These are phyloP conservation scores for Melanophora roralis DNA, from an alignment of 2,888 invertebrate genomes.

Conservation along the genomic window DNA sequence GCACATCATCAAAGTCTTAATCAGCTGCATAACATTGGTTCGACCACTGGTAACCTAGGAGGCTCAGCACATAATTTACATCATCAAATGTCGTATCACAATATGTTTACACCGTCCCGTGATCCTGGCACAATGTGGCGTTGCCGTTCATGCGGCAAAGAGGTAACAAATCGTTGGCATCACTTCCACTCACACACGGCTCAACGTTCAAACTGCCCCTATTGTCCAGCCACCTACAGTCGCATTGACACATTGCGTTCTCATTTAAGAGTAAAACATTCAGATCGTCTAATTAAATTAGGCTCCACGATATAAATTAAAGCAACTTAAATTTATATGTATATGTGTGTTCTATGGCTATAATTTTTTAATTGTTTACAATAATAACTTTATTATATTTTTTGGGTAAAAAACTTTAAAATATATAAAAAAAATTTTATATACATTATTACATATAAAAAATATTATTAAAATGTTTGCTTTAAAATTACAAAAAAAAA, in stretches of 20 bases:
- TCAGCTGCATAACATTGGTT: conserved; percentile 66
- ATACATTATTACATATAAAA: too few relatives aligned
- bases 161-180: conserved; percentile 92
- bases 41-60: conserved; percentile 65
- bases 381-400: too few relatives aligned
- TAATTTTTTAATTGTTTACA: conserved; percentile 41
- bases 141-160: conserved; percentile 89
- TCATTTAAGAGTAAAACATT: conserved; percentile 88
- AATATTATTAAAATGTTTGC: conserved; percentile 6
- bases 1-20: conserved; percentile 67
- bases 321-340: background rate
- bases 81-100: conserved; percentile 85
- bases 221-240: conserved; percentile 91
- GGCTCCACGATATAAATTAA: conserved; percentile 73
- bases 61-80: conserved; percentile 73
- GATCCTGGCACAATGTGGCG: conserved; percentile 87
- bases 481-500: conserved; percentile 16
- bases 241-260: conserved; percentile 91
- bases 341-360: conserved; percentile 34
- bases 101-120: conserved; percentile 87
- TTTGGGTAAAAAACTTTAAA: too few relatives aligned
- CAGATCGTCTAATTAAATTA: conserved; percentile 76
- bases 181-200: conserved; percentile 91
- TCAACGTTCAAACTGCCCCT: conserved; percentile 88
- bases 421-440: conserved; percentile 2